phyloP scores from a whole-genome alignment of 2,888 invertebrate species.

The Malthinus flaveolus region DNA sequence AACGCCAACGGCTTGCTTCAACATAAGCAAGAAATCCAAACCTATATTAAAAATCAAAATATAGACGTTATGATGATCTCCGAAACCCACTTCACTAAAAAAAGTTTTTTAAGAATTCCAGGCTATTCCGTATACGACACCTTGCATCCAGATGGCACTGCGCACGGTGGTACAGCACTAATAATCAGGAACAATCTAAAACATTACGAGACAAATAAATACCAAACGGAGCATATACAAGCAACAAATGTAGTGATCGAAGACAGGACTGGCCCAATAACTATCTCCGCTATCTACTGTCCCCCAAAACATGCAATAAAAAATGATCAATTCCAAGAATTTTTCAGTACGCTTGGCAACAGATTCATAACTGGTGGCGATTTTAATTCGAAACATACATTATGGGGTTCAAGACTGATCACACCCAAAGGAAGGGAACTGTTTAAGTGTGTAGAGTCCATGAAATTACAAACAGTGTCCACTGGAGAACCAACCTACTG shows the following conservation, averaged over 20 bases:
- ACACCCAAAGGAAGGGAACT: constrained; percentile 8
- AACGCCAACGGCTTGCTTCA: constrained; percentile 12
- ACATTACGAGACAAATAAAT: background rate
- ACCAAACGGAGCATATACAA: constrained; percentile 7
- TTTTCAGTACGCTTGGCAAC: constrained; percentile 10
- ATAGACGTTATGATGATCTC: constrained; percentile 16
- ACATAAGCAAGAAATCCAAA: constrained; percentile 1
- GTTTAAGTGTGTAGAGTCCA: background rate
- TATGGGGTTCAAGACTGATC: constrained; percentile 31
- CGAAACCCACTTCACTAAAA: constrained; percentile 10
- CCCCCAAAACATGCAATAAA: constrained; percentile 14
- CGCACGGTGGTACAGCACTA: constrained; percentile 19
- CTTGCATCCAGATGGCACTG: constrained; percentile 12
- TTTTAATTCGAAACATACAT: constrained; percentile 9
- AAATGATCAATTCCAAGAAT: constrained; percentile 6
- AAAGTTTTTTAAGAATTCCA: constrained; percentile 11
- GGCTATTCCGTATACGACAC: constrained; percentile 13
- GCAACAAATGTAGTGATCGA: constrained; percentile 10
- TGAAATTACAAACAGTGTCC: background rate
- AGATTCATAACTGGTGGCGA: constrained; percentile 10
- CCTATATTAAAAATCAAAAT: constrained; percentile 11
- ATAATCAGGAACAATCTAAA: constrained; percentile 18
- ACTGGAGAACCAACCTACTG: constrained; percentile 11
- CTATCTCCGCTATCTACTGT: constrained; percentile 1
- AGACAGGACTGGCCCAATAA: background rate